phyloP scores from a whole-genome alignment of 2,888 invertebrate genomes.

The Tyria jacobaeae region DNA sequence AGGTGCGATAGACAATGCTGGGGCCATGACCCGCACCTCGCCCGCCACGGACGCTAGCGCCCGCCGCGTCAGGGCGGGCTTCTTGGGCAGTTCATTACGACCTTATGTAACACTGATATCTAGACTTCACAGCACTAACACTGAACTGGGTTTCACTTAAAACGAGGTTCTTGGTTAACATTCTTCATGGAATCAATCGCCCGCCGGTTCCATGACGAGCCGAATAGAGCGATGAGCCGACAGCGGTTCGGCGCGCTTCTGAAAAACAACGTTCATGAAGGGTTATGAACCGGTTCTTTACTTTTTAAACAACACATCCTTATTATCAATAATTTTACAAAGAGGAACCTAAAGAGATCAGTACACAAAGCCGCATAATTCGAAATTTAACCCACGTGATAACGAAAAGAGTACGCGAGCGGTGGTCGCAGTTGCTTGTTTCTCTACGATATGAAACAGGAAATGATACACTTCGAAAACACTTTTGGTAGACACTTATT shows the following conservation, averaged over 20 bases:
- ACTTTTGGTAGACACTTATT: constrained; percentile 54
- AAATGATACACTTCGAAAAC: constrained; percentile 79
- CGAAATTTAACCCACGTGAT: constrained; percentile 86
- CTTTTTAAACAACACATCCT: constrained; percentile 53
- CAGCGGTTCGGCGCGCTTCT: constrained; percentile 76
- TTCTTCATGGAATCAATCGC: constrained; percentile 65
- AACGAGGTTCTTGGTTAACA: constrained; percentile 56
- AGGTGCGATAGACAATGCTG: constrained; percentile 94
- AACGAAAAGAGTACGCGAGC: constrained; percentile 81
- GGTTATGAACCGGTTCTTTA: constrained; percentile 75
- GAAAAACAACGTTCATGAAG: constrained; percentile 77
- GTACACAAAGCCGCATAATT: constrained; percentile 62
- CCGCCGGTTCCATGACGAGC: constrained; percentile 75
- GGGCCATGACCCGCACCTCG: constrained; percentile 95
- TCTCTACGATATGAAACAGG: constrained; percentile 80
- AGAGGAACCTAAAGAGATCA: constrained; percentile 48
- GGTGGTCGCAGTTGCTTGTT: constrained; percentile 82
- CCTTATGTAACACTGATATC: constrained; percentile 77
- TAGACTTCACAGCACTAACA: constrained; percentile 67
- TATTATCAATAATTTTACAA: constrained; percentile 41
- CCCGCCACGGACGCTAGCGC: constrained; percentile 71
- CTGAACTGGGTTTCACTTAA: constrained; percentile 65
- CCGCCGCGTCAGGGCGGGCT: constrained; percentile 76
- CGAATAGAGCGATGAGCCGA: constrained; percentile 57
- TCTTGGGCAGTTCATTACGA: constrained; percentile 68